phyloP scores from a whole-genome alignment of 2,797 vertebrate genomes.

The Pteronotus mesoamericanus region DNA sequence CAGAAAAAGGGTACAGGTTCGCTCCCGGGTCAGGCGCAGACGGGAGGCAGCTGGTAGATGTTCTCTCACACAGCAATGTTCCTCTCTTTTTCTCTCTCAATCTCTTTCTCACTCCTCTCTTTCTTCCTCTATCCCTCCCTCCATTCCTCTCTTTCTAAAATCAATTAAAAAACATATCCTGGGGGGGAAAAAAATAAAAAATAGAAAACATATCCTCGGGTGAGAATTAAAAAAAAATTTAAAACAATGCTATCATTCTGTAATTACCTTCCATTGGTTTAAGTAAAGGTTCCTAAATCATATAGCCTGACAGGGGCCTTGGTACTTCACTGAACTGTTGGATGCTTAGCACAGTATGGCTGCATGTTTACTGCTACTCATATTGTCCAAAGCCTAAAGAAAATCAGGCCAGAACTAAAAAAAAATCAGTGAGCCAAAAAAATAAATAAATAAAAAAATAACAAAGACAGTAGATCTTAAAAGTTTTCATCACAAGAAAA shows the following conservation, averaged over 20 bases:
- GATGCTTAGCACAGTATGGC: neutral
- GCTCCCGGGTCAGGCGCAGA: fast-evolving
- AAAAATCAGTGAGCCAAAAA: neutral
- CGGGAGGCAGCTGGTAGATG: neutral
- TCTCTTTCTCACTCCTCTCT: no score
- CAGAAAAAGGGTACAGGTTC: neutral
- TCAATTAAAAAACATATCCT: neutral
- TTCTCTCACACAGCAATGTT: neutral
- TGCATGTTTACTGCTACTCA: neutral
- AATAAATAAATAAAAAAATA: neutral
- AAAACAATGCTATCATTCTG: neutral
- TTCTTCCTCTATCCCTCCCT: no score
- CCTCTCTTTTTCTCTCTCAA: neutral
- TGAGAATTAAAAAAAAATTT: neutral
- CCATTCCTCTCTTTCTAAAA: neutral
- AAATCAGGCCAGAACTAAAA: neutral
- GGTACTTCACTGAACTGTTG: neutral
- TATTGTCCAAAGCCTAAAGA: neutral
- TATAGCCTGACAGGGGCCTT: neutral
- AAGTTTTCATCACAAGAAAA: neutral
- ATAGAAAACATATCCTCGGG: neutral
- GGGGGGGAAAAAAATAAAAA: neutral
- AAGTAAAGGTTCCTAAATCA: neutral
- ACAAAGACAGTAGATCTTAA: neutral
- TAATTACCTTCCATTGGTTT: neutral